Base-by-base conservation (phyloP, 2,797 vertebrate genomes). In the Galaxias olidus region DNA sequence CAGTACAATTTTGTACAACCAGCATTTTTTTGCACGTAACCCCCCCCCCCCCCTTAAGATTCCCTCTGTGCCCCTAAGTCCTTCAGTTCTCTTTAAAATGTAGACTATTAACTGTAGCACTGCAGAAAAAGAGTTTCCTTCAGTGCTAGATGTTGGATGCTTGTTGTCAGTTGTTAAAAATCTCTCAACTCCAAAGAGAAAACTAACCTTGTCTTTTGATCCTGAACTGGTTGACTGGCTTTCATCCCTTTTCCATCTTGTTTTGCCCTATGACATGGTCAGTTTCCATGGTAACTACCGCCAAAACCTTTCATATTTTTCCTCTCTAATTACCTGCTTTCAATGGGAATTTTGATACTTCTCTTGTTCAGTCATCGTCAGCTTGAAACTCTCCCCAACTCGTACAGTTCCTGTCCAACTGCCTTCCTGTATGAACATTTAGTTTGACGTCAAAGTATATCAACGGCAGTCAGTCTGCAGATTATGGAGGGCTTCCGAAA, bases 231-330 rank as follows among this genome's bases (percentile, higher is more conserved):
- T 51, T 15, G 44, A 46, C 42, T 20, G n/a, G 44, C 10, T 49
- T 53, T 63, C 19, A 40, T 58, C 40, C 50, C 19, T 18, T 63
- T 55, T 8, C 9, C 2, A 30, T 6, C 30, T 30, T 20, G 14
- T 41, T 40, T 62, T 49, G 56, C 41, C 30, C 9, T 51, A 46
- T 59, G 53, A 61, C 52, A 18, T 58, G 66, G 42, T 63, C 60
- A 63, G 67, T 69, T 69, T 63, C 67, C 61, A 63, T 69, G 67
- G 67, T 14, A 63, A 62, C 67, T 61, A 46, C 53, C 61, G 17
- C 60, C 62, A 64, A 68, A 8, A 45, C 46, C 59, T 20, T 76
- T 55, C 56, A 69, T 67, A 69, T 43, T 15, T 64, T 75, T 62
- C 59, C 61, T 2, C 63, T 10, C 6, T 55, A 75, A 79, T 84